Percentiles rank a stretch among this genome's conserved stretches.
Conservation (phyloP, 2,797 vertebrate species). For the Enteromius trimaculatus region DNA sequence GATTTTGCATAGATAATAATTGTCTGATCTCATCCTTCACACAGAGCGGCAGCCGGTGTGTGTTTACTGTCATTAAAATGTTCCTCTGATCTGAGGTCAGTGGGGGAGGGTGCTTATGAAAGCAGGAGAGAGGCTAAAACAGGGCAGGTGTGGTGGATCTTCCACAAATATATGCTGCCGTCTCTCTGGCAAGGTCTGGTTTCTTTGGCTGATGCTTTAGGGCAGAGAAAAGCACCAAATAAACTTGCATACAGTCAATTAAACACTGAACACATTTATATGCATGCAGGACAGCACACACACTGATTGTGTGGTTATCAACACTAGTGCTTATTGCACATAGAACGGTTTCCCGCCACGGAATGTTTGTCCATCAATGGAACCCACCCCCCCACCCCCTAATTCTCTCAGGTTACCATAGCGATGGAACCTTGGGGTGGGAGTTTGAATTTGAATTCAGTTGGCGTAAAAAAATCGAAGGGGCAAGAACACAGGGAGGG, state of each 20-base stretch:
- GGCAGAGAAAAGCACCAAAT: not conserved
- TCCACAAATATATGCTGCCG: conserved; percentile 61
- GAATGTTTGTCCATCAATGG: conserved; percentile 71
- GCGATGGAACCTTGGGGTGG: conserved; percentile 71
- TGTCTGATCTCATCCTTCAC: conserved; percentile 34
- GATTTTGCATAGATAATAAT: conserved; percentile 36
- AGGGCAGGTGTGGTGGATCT: conserved; percentile 67
- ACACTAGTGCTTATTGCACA: conserved; percentile 27
- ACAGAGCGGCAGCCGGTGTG: conserved; percentile 43
- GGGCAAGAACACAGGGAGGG: conserved; percentile 60
- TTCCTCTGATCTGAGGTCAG: conserved; percentile 66
- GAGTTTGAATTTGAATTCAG: conserved; percentile 82
- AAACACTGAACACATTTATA: conserved; percentile 2
- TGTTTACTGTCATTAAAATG: conserved; percentile 71
- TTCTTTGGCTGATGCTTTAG: not conserved
- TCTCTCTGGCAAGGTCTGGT: conserved; percentile 38
- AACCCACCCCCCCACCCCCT: conserved; percentile 49
- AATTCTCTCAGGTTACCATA: conserved; percentile 82
- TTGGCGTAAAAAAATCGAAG: conserved; percentile 72
- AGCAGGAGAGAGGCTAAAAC: conserved; percentile 57
- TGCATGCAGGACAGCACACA: conserved; percentile 12
- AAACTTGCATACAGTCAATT: not conserved
- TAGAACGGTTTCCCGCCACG: conserved; percentile 60
- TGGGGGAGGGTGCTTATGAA: conserved; percentile 68
- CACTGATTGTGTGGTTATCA: conserved; percentile 10